Base-by-base conservation (phyloP, 2,888 invertebrate genomes). In the Strigamia maritima region DNA sequence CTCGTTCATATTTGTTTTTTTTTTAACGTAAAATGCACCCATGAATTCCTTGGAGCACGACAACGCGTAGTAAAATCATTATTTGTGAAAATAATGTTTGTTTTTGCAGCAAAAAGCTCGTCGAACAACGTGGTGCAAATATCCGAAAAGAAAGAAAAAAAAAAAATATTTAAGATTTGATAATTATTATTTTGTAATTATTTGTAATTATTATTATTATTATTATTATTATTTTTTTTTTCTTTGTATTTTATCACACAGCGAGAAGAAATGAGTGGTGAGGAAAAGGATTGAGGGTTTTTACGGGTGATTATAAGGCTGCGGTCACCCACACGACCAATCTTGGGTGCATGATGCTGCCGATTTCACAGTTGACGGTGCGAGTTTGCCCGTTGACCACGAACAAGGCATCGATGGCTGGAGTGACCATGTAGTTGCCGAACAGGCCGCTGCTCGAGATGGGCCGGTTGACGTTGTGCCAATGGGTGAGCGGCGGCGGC, bases 331-430 rank as follows among this genome's bases (percentile, higher is more conserved):
- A 91, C 78, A 91, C 90, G 79, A 90, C 87, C 81, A 90, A 88
- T 81, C 89, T 88, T 24, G 91, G 91, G 85, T 91, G 90, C 75
- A 89, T 87, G 77, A 92, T 88, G 75, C 90, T 90, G 75, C 90
- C 90, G 82, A 92, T 92, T 86, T 92, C 91, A 86, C 93, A 93
- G 86, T 92, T 92, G 80, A 92, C 90, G 75, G 91, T 91, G 84
- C 91, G 88, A 81, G 90, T 90, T 83, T 90, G 89, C 12, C 91
- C 92, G 84, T 92, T 92, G 80, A 92, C 88, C 70, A 92, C 90
- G 85, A 91, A 90, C 38, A 92, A 87, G 16, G 92, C 90, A 82
- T 91, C 90, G 84, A 89, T 90, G 79, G 91, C 90, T 0, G 92
- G 91, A 49, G 91, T 91, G 81, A 92, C 90, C 89, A 93, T 90